Evolutionary conservation across 2,888 invertebrate genomes (phyloP), one percentile per base, ranked within the genome.

Genomic region (Ptycholaimellus sp.): DNA sequence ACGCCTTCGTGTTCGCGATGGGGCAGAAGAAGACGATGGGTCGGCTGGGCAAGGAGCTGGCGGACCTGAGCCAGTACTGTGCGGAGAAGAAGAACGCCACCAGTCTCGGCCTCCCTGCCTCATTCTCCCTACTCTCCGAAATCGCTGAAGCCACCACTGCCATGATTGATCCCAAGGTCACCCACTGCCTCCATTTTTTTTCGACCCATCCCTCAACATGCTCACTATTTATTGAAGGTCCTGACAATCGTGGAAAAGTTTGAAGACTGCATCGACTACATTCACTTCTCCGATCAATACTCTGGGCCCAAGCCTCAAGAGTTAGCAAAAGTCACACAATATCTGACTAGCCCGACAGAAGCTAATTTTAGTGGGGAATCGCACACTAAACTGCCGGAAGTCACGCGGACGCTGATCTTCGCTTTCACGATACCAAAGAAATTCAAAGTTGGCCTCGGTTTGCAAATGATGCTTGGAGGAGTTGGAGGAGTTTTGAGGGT

Each of bases 201-300:
- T n/a, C n/a, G n/a, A n/a, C n/a, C n/a, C n/a, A n/a, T n/a, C n/a
- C n/a, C n/a, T n/a, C n/a, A n/a, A n/a, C n/a, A n/a, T n/a, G n/a
- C n/a, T n/a, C n/a, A n/a, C n/a, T n/a, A n/a, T n/a, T n/a, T n/a
- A n/a, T 20, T 13, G 31, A 45, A 59, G 59, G 48, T 59, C 39
- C 46, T 50, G 35, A 47, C 53, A 25, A 51, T 57, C 16, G 38
- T 65, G 30, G 56, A 54, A 33, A 82, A 76, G 64, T 82, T 76
- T 65, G 71, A 76, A 49, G 70, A 73, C 41, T 68, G 73, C 57
- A 71, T 96, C 52, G 90, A 96, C 61, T 93, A 76, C 62, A 76
- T 96, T 60, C 93, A 96, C 65, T 72, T 96, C 54, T 87, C 90
- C 38, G 96, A 96, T 65, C 79, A 87, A 57, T 96, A 74, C 65